These are phyloP conservation scores for Laodelphax striatellus DNA, from an alignment of 1,140 invertebrate species.

Conservation along the genomic window DNA sequence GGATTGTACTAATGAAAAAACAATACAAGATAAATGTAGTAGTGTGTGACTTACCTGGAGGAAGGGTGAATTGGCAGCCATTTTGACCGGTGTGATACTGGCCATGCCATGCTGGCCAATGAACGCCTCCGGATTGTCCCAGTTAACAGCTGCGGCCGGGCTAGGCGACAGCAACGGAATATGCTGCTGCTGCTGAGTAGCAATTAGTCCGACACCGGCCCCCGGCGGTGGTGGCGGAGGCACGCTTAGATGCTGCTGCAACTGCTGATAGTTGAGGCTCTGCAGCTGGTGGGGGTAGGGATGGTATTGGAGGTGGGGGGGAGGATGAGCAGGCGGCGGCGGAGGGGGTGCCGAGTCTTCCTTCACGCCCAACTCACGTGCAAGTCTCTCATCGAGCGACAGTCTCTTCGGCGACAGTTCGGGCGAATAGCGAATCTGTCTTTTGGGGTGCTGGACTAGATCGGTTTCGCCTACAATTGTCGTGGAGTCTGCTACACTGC, in stretches of 20 bases:
- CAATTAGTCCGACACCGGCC: neutral
- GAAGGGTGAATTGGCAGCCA: neutral
- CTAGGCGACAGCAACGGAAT: neutral
- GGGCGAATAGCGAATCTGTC: constrained; percentile 8
- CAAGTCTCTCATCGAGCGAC: constrained; percentile 33
- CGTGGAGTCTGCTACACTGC: constrained; percentile 30
- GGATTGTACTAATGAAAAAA: too few species aligned
- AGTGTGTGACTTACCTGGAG: too few species aligned
- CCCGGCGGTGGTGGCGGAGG: neutral
- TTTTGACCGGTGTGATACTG: neutral
- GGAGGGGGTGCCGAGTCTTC: constrained; percentile 16
- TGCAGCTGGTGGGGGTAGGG: neutral
- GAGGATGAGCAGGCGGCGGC: constrained; percentile 7
- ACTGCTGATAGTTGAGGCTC: constrained; percentile 3
- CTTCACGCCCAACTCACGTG: constrained; percentile 31
- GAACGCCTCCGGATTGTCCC: constrained; percentile 17
- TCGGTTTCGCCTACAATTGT: constrained; percentile 27
- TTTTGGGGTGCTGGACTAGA: constrained; percentile 16
- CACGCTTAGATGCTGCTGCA: neutral
- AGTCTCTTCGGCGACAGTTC: constrained; percentile 27
- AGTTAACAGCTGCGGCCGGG: neutral
- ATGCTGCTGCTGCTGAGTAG: neutral
- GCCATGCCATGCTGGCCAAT: constrained; percentile 7
- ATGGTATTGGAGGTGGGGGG: constrained; percentile 3
- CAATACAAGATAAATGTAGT: too few species aligned